Base-by-base conservation (phyloP, 1,140 invertebrate species). In the Drosophila gunungcola region DNA sequence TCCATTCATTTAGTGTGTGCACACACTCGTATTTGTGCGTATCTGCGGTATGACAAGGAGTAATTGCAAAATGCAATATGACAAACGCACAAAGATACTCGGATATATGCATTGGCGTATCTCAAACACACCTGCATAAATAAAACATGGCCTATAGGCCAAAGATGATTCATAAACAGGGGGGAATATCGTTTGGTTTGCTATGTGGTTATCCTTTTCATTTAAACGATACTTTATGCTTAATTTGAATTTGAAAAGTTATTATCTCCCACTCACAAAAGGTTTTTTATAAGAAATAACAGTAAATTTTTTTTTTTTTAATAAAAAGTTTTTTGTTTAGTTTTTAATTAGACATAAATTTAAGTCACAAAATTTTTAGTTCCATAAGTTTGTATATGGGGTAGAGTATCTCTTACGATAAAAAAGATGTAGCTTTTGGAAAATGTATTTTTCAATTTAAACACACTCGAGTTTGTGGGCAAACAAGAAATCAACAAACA, bases 11-110 rank as follows among this genome's bases (percentile, higher is more conserved):
- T 64, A 12, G 60, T n/a, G 11, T 21, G 11, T 21, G 43, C 4
- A 43, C 42, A 43, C 42, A 21, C n/a, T 16, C 29, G 36, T 25
- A 12, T 43, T 48, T 39, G 58, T 16, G 29, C 10, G 32, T 38
- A 36, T 62, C 46, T 63, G 45, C 34, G 45, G 21, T 32, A 25
- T 41, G 60, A 52, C 64, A 68, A 51, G 61, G 46, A 68, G 64
- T 68, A 68, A 68, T 68, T 68, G 61, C 64, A 42, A 67, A 68
- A 52, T 68, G 64, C 45, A 51, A 53, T 52, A 52, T 52, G 64
- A 42, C 64, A 67, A 65, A 67, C 46, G 62, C 64, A 68, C 64
- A 53, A 64, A 42, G 64, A 68, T 68, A 52, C 11, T 25, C 25
- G 21, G n/a, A 39, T n/a, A 42, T 38, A 32, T 27, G 34, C 25